phyloP scores from a whole-genome alignment of 2,888 invertebrate genomes.

The Orchesellides sinensis region DNA sequence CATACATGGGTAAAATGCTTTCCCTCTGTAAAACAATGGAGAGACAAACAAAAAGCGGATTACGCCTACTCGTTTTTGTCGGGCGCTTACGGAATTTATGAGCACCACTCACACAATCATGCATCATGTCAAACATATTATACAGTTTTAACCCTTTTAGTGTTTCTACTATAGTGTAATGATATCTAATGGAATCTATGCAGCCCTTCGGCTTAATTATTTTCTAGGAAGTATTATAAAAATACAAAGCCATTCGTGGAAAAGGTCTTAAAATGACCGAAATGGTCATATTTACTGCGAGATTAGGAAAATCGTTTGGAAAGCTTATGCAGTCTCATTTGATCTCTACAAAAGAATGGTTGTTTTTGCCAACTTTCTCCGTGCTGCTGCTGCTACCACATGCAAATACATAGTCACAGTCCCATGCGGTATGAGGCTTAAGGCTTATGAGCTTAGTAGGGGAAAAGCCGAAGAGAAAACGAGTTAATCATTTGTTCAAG shows the following conservation, averaged over 20 bases:
- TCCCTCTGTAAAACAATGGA: neutral
- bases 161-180: no score
- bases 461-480: conserved; percentile 41
- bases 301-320: no score
- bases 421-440: neutral
- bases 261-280: no score
- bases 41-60: conserved; percentile 44
- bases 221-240: no score
- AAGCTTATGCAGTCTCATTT: no score
- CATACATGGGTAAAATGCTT: conserved; percentile 3
- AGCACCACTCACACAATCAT: conserved; percentile 15
- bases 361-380: neutral
- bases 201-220: no score
- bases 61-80: conserved; percentile 20
- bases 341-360: no score
- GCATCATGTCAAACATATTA: conserved; percentile 10
- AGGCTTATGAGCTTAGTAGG: conserved; percentile 13
- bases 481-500: conserved; percentile 59
- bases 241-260: no score
- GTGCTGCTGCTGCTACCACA: neutral
- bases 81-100: conserved; percentile 37
- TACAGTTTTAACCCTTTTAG: no score
- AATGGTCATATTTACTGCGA: no score
- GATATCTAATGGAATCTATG: no score
- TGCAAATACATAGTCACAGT: neutral